These are phyloP conservation scores for Lasioglossum calceatum DNA, from an alignment of 2,888 invertebrate genomes.

Conservation along the genomic window DNA sequence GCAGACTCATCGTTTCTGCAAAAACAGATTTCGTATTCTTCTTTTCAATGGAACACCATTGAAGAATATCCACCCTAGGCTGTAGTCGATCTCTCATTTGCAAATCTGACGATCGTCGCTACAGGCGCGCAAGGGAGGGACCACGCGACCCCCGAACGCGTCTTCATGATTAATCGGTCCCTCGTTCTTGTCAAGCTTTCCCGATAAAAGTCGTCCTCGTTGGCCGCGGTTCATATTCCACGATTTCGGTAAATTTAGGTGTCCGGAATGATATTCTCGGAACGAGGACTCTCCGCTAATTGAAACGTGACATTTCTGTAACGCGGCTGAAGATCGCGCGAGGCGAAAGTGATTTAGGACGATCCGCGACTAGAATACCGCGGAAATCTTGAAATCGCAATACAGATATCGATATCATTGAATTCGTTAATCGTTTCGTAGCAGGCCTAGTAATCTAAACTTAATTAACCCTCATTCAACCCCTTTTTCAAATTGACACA, in stretches of 20 bases:
- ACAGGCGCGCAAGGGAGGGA: not conserved
- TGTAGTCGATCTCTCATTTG: not conserved
- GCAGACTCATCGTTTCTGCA: conserved; percentile 53
- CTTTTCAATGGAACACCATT: not conserved
- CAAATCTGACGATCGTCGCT: not conserved
- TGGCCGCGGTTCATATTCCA: not conserved
- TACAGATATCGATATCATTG: not conserved
- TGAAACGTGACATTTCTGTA: conserved; percentile 33
- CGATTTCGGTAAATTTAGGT: conserved; percentile 26
- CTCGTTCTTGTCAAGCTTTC: not conserved
- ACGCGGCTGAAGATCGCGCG: conserved; percentile 16
- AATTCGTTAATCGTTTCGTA: not conserved
- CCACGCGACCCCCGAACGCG: not conserved
- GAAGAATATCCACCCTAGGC: no score
- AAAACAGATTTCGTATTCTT: not conserved
- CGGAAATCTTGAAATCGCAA: not conserved
- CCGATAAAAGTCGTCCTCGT: not conserved
- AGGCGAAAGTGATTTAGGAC: not conserved
- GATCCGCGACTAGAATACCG: not conserved
- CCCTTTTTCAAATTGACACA: no score
- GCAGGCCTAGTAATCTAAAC: not conserved
- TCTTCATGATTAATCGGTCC: not conserved
- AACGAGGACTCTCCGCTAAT: conserved; percentile 14
- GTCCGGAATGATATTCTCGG: conserved; percentile 26
- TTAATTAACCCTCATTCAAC: not conserved